These are phyloP conservation scores for Syncerus caffer DNA, from an alignment of 2,797 vertebrate genomes.

Conservation along the genomic window DNA sequence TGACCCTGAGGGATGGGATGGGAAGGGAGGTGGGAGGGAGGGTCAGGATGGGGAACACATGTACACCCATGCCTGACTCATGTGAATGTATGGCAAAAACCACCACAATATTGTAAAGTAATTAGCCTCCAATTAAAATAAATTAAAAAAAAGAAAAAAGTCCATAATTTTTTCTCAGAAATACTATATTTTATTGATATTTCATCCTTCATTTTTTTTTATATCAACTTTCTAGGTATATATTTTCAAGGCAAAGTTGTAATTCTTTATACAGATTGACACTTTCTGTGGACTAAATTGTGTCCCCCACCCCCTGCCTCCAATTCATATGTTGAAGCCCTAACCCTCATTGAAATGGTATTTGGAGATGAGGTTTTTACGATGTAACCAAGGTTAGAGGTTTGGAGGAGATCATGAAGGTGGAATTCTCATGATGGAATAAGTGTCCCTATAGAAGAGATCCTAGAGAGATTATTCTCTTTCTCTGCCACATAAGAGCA, in stretches of 20 bases:
- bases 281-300: not conserved
- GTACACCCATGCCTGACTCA: not conserved
- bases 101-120: not conserved
- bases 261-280: not conserved
- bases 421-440: fast-evolving
- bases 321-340: not conserved
- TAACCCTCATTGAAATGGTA: fast-evolving
- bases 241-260: not conserved
- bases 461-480: not conserved
- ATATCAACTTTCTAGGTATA: not conserved
- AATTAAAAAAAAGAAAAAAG: not conserved
- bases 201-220: not conserved
- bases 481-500: not conserved
- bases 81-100: not conserved
- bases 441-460: not conserved
- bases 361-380: not conserved
- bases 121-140: not conserved
- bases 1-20: not conserved
- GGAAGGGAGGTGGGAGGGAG: not conserved
- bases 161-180: not conserved
- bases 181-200: not conserved
- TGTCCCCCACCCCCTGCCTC: fast-evolving
- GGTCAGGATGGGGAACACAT: not conserved
- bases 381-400: not conserved
- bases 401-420: not conserved